A percentile compares a stretch with the other conserved stretches of the same genome.
phyloP scores from a whole-genome alignment of 2,888 invertebrate species.

The Drosophila melanosoma region DNA sequence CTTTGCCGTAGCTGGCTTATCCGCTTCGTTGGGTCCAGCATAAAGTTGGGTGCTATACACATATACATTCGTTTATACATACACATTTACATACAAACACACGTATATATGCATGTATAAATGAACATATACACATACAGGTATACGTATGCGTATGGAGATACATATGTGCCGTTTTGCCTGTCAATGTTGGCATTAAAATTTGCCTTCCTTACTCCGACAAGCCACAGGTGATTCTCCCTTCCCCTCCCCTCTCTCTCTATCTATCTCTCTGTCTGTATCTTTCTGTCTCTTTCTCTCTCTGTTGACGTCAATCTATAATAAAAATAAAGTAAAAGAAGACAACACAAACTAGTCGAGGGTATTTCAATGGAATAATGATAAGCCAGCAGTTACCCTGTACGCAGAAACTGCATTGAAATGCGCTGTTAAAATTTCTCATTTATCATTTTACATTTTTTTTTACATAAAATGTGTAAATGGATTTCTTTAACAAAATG shows the following conservation, averaged over 20 bases:
- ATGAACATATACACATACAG: background rate
- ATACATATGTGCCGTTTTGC: constrained; percentile 45
- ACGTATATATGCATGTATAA: no score
- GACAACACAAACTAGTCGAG: constrained; percentile 8
- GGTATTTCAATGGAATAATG: background rate
- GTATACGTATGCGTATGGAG: background rate
- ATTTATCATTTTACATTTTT: background rate
- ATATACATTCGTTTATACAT: constrained; percentile 13
- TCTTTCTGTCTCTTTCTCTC: background rate
- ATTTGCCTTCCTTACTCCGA: constrained; percentile 70
- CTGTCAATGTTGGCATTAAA: constrained; percentile 79
- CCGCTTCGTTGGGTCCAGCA: constrained; percentile 61
- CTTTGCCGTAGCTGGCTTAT: constrained; percentile 56
- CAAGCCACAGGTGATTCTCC: constrained; percentile 60
- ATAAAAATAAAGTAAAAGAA: constrained; percentile 23
- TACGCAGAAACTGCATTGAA: background rate
- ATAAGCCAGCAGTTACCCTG: background rate
- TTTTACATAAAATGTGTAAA: background rate
- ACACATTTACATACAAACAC: background rate
- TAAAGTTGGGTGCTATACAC: background rate
- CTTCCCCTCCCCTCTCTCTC: background rate
- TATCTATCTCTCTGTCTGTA: background rate
- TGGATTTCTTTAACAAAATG: background rate
- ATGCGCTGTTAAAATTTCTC: background rate
- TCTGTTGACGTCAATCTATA: background rate